Evolutionary conservation across 2,113 vertebrate genomes (phyloP).

Genomic region (Oreotragus oreotragus): DNA sequence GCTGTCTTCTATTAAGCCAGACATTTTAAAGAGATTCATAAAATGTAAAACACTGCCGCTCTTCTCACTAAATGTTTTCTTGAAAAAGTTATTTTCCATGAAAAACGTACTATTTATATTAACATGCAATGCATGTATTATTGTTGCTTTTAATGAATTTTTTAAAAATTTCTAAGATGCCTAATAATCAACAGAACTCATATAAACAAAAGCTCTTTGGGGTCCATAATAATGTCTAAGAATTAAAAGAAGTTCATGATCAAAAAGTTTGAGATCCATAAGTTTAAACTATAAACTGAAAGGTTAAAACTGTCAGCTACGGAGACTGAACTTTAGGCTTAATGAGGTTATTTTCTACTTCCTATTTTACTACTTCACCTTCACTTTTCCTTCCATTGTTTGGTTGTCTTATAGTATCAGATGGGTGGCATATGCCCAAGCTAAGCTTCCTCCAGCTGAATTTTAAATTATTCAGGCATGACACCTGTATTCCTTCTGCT

Average conservation of each 20-base stretch:
- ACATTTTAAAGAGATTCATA: constrained; percentile 30
- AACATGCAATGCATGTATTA: neutral
- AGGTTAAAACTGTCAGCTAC: neutral
- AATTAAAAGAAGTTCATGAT: neutral
- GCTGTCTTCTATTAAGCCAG: constrained; percentile 54
- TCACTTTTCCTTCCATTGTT: neutral
- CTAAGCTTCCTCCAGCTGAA: neutral
- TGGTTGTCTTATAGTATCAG: neutral
- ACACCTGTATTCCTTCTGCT: neutral
- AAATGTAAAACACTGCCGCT: constrained; percentile 26
- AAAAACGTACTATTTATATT: neutral
- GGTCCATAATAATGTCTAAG: neutral
- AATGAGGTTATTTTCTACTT: neutral
- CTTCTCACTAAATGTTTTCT: constrained; percentile 30
- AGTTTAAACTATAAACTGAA: neutral
- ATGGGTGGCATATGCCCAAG: neutral
- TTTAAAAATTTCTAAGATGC: neutral
- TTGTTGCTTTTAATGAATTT: neutral
- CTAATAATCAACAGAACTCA: neutral
- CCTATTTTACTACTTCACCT: neutral
- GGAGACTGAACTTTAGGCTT: neutral
- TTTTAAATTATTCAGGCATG: constrained; percentile 18
- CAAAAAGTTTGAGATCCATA: neutral
- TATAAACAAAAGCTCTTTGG: neutral
- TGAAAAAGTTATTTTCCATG: constrained; percentile 27